These are phyloP conservation scores for Psix sp. DNA, from an alignment of 1,140 invertebrate species.

Conservation along the genomic window DNA sequence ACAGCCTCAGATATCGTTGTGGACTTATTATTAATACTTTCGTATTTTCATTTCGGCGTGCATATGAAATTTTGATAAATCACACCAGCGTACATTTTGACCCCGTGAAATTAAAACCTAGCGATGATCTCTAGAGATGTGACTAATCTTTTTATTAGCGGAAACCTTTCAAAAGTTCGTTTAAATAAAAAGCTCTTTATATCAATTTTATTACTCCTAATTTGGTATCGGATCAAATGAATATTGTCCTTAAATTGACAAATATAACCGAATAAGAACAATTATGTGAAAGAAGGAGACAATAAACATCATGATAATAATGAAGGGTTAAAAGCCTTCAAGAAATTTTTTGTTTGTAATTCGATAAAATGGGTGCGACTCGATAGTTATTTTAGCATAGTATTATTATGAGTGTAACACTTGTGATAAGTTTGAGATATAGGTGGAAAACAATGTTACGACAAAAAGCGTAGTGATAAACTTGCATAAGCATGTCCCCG, in stretches of 20 bases:
- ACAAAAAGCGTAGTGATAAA: conserved; percentile 59
- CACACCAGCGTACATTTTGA: conserved; percentile 6
- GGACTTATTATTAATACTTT: conserved; percentile 61
- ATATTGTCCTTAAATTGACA: too few relatives aligned
- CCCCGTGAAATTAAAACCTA: conserved; percentile 11
- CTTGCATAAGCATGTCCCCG: conserved; percentile 48
- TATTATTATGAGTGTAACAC: conserved; percentile 46
- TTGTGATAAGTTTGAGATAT: conserved; percentile 50
- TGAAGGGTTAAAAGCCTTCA: too few relatives aligned
- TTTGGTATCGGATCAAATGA: too few relatives aligned
- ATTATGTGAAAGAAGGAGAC: too few relatives aligned
- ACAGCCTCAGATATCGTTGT: conserved; percentile 46
- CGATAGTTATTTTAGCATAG: conserved; percentile 12
- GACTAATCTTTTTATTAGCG: not conserved
- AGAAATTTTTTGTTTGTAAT: not conserved
- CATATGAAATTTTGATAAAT: conserved; percentile 12
- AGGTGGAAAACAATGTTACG: conserved; percentile 38
- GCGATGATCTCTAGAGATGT: conserved; percentile 11
- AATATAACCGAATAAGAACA: too few relatives aligned
- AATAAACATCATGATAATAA: too few relatives aligned
- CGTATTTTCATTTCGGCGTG: conserved; percentile 35
- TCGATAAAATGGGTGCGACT: conserved; percentile 4
- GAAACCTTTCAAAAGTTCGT: conserved; percentile 3
- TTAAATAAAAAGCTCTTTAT: too few relatives aligned
- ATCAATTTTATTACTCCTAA: too few relatives aligned